Conservation (phyloP, 1,140 invertebrate species). For the Daktulosphaira vitifoliae region DNA sequence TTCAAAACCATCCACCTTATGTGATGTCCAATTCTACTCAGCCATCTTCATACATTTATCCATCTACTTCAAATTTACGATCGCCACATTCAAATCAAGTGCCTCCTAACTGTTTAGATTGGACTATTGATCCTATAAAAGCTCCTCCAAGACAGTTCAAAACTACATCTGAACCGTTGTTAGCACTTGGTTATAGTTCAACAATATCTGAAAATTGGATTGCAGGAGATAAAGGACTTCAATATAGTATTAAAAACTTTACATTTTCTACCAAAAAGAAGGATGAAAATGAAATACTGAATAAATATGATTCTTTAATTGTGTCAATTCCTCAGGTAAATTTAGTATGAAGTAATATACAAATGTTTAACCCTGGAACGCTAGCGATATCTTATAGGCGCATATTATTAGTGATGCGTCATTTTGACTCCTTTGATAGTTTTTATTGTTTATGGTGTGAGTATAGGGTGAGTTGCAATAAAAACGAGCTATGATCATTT, state of each 20-base stretch:
- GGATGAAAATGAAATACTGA: neutral
- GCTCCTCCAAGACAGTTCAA: neutral
- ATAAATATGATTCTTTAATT: conserved; percentile 10
- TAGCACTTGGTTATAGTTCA: conserved; percentile 1
- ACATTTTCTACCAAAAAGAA: conserved; percentile 11
- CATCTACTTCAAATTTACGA: neutral
- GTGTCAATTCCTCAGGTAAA: conserved; percentile 16
- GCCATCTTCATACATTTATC: neutral
- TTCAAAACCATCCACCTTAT: conserved; percentile 1
- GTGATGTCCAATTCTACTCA: neutral
- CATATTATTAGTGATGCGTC: too few relatives aligned
- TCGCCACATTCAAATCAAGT: neutral
- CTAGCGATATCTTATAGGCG: too few relatives aligned
- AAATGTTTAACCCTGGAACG: too few relatives aligned
- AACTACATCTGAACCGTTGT: conserved; percentile 7
- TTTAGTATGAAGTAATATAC: too few relatives aligned
- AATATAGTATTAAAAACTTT: conserved; percentile 29
- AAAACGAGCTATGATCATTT: too few relatives aligned
- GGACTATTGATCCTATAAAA: conserved; percentile 5
- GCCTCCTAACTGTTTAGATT: conserved; percentile 12
- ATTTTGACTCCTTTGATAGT: too few relatives aligned
- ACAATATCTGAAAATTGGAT: conserved; percentile 26
- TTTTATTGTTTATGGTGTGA: too few relatives aligned
- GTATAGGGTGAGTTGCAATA: too few relatives aligned
- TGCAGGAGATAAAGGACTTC: conserved; percentile 5